phyloP scores from a whole-genome alignment of 1,140 invertebrate genomes.

The Tachypleus tridentatus region DNA sequence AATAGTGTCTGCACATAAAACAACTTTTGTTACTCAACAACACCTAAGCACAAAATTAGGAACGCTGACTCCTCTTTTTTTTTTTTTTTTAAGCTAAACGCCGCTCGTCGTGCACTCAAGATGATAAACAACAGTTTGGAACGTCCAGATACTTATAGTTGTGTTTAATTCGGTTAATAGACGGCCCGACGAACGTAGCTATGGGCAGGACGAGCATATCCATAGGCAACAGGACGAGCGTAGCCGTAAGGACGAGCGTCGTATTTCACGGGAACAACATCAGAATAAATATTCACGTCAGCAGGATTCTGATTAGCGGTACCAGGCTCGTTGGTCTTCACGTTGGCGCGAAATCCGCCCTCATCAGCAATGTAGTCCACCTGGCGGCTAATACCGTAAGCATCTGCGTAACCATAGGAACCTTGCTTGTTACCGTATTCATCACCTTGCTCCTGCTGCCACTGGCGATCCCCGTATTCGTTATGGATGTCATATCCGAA shows the following conservation, averaged over 20 bases:
- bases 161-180: no score
- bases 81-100: no score
- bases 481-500: constrained; percentile 24
- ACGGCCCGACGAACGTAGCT: not conserved
- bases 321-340: constrained; percentile 17
- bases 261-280: not conserved
- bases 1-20: no score
- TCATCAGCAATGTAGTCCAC: constrained; percentile 22
- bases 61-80: no score
- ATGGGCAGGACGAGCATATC: not conserved
- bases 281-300: constrained; percentile 4
- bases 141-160: no score
- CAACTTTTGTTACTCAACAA: no score
- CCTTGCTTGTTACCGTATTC: constrained; percentile 19
- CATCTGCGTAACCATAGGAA: constrained; percentile 20
- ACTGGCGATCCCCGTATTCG: constrained; percentile 21
- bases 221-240: not conserved
- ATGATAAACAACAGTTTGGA: no score
- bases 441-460: constrained; percentile 21
- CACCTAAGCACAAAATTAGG: no score
- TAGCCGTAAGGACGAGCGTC: not conserved
- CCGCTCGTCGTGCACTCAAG: no score
- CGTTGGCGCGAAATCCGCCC: constrained; percentile 29
- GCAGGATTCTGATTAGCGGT: constrained; percentile 12
- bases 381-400: constrained; percentile 18